phyloP scores from a whole-genome alignment of 1,140 invertebrate species.

The Polyergus mexicanus region DNA sequence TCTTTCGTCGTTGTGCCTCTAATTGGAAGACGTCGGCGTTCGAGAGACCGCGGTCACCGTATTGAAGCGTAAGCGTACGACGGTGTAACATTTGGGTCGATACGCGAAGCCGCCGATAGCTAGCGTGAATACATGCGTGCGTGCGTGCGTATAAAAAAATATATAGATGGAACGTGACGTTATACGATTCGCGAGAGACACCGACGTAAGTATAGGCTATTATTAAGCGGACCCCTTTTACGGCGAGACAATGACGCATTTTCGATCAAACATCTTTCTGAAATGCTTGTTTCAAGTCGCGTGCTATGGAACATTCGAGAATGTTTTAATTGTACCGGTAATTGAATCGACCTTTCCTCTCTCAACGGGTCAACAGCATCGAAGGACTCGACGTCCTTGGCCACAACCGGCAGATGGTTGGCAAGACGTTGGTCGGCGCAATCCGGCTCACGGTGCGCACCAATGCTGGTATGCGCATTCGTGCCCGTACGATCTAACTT shows the following conservation, averaged over 20 bases:
- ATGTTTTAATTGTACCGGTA: conserved; percentile 73
- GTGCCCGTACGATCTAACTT: conserved; percentile 51
- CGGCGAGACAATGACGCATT: conserved; percentile 24
- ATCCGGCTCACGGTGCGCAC: conserved; percentile 53
- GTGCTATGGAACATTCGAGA: conserved; percentile 67
- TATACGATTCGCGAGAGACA: background rate
- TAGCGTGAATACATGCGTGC: background rate
- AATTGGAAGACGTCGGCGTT: conserved; percentile 66
- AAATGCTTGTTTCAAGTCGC: background rate
- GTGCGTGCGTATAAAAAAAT: background rate
- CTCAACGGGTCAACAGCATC: conserved; percentile 66
- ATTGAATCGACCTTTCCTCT: conserved; percentile 70
- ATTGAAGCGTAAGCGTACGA: background rate
- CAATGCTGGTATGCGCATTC: conserved; percentile 64
- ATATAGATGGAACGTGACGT: background rate
- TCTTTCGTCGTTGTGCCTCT: conserved; percentile 42
- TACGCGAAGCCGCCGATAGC: background rate
- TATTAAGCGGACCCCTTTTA: background rate
- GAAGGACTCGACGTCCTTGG: conserved; percentile 78
- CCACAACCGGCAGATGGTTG: conserved; percentile 78
- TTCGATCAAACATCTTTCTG: background rate
- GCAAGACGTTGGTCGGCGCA: conserved; percentile 66
- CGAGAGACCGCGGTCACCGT: conserved; percentile 51
- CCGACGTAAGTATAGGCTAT: conserved; percentile 24
- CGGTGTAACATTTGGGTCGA: conserved; percentile 39